Conservation (phyloP, 1,140 invertebrate genomes). For the Scylla paramamosain region DNA sequence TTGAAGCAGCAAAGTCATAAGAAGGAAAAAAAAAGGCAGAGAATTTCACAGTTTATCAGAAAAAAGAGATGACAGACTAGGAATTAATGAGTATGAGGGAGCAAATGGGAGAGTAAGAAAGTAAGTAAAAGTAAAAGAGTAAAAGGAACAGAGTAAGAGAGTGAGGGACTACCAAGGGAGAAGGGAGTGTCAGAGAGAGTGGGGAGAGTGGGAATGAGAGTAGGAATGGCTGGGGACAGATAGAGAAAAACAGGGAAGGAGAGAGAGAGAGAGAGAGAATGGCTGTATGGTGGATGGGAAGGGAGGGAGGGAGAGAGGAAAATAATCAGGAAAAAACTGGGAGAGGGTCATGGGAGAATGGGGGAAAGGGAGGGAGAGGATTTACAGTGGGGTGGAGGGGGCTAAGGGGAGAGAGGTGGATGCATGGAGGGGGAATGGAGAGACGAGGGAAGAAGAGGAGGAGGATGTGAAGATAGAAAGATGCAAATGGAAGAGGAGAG, state of each 20-base stretch:
- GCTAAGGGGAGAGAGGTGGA: neutral
- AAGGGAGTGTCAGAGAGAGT: no score
- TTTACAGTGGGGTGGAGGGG: no score
- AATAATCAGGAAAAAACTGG: neutral
- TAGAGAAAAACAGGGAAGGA: neutral
- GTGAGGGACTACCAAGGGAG: no score
- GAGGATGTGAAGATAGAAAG: no score
- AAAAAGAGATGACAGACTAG: neutral
- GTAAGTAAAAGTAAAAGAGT: no score
- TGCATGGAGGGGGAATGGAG: neutral
- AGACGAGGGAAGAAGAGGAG: no score
- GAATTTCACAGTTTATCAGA: no score
- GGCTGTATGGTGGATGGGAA: neutral
- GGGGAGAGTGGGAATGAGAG: no score
- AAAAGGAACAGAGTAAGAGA: no score
- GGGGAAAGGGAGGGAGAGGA: neutral
- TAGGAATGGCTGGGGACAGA: neutral
- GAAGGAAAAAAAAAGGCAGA: neutral
- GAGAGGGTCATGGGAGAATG: neutral
- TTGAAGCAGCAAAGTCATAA: neutral
- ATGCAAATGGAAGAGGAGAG: no score
- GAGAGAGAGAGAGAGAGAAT: conserved; percentile 31
- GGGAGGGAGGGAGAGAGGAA: no score
- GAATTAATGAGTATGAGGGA: neutral
- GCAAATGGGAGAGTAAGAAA: no score